phyloP scores from a whole-genome alignment of 2,797 vertebrate species.

The Percopsis omiscomaycus region DNA sequence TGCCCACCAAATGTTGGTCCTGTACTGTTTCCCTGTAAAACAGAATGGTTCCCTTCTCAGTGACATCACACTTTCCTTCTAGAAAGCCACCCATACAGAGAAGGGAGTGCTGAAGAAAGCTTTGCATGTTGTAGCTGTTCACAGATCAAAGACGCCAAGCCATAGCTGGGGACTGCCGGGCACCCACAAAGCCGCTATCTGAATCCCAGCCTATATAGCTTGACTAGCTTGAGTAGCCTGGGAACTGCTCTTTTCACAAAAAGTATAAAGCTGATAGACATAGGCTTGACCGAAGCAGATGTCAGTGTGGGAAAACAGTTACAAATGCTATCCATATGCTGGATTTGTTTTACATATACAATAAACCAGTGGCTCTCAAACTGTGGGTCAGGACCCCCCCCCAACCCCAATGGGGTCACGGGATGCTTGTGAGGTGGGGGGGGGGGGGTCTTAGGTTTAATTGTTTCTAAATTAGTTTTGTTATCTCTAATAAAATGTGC shows the following conservation, averaged over 20 bases:
- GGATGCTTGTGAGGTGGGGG: too few relatives aligned
- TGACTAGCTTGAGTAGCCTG: slow-evolving; percentile 22
- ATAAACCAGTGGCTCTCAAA: too few relatives aligned
- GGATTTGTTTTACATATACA: too few relatives aligned
- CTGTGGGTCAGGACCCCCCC: too few relatives aligned
- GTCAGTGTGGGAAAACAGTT: background rate
- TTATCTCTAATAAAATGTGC: too few relatives aligned
- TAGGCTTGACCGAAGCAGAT: too few relatives aligned
- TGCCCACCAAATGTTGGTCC: slow-evolving; percentile 54
- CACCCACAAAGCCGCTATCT: slow-evolving; percentile 45
- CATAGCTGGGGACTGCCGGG: slow-evolving; percentile 13
- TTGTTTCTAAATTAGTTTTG: too few relatives aligned
- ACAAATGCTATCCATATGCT: background rate
- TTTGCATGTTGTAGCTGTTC: slow-evolving; percentile 30
- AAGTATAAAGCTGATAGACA: too few relatives aligned
- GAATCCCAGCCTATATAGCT: slow-evolving; percentile 23
- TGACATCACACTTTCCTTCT: slow-evolving; percentile 68
- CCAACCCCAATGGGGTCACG: too few relatives aligned
- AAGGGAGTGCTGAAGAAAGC: slow-evolving; percentile 52
- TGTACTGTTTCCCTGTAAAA: slow-evolving; percentile 68
- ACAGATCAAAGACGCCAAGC: slow-evolving; percentile 60
- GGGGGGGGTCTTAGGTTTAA: too few relatives aligned
- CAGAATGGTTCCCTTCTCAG: slow-evolving; percentile 64
- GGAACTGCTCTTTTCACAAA: background rate
- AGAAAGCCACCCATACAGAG: slow-evolving; percentile 58